Conservation (phyloP, 2,797 vertebrate species). For the Falco columbarius region DNA sequence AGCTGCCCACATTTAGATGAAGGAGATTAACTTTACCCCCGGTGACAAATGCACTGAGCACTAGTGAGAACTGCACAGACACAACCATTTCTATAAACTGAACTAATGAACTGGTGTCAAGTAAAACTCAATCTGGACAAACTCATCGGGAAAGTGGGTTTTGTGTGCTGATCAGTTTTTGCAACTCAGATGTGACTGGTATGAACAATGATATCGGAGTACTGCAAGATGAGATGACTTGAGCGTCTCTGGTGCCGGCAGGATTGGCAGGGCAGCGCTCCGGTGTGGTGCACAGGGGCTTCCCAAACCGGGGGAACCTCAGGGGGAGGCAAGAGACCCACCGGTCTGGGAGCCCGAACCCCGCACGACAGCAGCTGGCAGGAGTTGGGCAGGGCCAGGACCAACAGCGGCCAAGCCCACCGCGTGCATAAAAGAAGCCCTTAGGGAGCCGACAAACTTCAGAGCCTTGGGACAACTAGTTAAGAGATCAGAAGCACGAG, state of each 20-base stretch:
- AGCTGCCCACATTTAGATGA: conserved; percentile 16
- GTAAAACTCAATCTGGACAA: neutral
- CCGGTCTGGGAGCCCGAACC: neutral
- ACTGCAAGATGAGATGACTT: neutral
- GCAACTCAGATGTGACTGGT: neutral
- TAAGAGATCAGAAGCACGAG: no score
- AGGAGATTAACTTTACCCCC: conserved; percentile 8
- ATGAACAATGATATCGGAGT: neutral
- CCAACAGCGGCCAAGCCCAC: neutral
- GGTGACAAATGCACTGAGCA: neutral
- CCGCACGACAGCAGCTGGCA: neutral
- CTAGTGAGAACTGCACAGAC: neutral
- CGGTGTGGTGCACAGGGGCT: no score
- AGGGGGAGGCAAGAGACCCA: neutral
- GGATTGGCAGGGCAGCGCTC: accelerated
- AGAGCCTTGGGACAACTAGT: neutral
- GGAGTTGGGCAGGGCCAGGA: neutral
- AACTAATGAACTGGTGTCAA: neutral
- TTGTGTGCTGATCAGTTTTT: neutral
- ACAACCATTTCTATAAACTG: neutral
- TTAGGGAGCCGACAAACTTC: no score
- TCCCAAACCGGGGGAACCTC: neutral
- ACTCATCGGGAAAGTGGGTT: neutral
- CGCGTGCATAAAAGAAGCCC: neutral
- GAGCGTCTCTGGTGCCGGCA: neutral